Conservation (phyloP, 2,797 vertebrate genomes). For the Schizopygopsis pylzovi region DNA sequence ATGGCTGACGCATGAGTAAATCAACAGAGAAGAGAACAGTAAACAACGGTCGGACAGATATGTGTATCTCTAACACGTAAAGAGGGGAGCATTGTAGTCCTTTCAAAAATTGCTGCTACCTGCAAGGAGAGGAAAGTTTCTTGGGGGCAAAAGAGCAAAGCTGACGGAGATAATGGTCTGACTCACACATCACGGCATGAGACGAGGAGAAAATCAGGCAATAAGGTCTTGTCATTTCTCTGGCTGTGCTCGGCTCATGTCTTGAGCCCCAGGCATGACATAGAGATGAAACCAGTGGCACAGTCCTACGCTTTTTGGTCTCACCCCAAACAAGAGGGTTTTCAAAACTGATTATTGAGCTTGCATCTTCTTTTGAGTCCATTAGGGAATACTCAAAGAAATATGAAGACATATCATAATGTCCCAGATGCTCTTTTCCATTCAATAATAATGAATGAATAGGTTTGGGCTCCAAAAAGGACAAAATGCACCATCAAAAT, state of each 20-base stretch:
- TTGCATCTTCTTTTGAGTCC: neutral
- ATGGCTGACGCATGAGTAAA: slow-evolving; percentile 12
- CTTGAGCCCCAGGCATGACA: slow-evolving; percentile 34
- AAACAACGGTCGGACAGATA: neutral
- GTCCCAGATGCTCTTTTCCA: neutral
- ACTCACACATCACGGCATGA: slow-evolving; percentile 11
- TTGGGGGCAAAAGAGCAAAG: slow-evolving; percentile 6
- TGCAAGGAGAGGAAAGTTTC: neutral
- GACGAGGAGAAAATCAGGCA: neutral
- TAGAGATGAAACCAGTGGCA: slow-evolving; percentile 20
- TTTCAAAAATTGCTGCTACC: neutral
- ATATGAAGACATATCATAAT: neutral
- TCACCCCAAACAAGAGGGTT: neutral
- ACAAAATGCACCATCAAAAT: neutral
- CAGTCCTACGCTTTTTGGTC: slow-evolving; percentile 8
- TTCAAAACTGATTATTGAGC: neutral
- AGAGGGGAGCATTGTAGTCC: neutral
- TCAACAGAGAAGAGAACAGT: slow-evolving; percentile 12
- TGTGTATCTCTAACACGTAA: neutral
- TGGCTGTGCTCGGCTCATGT: slow-evolving; percentile 5
- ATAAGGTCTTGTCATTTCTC: slow-evolving; percentile 32
- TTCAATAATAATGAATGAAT: neutral
- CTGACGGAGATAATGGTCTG: slow-evolving; percentile 27
- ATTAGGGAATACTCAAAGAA: neutral
- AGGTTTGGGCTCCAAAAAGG: neutral